Evolutionary conservation across 1,140 invertebrate species (phyloP).

Genomic region (Monomorium pharaonis): DNA sequence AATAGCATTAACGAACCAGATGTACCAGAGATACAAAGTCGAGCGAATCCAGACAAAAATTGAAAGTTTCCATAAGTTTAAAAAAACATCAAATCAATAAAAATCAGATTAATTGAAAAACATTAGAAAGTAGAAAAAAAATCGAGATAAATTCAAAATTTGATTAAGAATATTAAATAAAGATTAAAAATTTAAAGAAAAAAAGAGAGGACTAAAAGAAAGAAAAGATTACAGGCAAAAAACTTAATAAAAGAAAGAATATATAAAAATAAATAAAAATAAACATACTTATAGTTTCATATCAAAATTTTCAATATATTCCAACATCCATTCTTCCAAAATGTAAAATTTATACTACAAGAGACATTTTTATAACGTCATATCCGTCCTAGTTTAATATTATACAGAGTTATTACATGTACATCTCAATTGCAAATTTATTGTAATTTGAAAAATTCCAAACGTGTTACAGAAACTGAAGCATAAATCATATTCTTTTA

Average conservation of each 20-base stretch:
- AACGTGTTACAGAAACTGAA: neutral
- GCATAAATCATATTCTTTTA: neutral
- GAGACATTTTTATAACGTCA: neutral
- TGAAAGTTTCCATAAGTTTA: neutral
- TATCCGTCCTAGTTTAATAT: neutral
- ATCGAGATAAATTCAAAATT: neutral
- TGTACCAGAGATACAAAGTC: no score
- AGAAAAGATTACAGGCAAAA: no score
- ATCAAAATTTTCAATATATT: neutral
- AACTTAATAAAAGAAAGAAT: no score
- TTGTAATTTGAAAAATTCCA: neutral
- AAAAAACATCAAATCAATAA: slow-evolving; percentile 2
- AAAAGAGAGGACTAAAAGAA: no score
- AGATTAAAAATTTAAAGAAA: neutral
- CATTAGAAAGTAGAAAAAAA: neutral
- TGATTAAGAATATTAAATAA: neutral
- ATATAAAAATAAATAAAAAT: neutral
- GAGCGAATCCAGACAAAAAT: slow-evolving; percentile 17
- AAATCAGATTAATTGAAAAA: slow-evolving; percentile 10
- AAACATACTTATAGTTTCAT: neutral
- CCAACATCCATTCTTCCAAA: neutral
- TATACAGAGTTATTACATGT: neutral
- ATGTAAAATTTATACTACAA: neutral
- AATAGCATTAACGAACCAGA: slow-evolving; percentile 4
- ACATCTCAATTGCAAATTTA: neutral